Base-by-base conservation (phyloP, 2,113 vertebrate species). In the Orycteropus afer region DNA sequence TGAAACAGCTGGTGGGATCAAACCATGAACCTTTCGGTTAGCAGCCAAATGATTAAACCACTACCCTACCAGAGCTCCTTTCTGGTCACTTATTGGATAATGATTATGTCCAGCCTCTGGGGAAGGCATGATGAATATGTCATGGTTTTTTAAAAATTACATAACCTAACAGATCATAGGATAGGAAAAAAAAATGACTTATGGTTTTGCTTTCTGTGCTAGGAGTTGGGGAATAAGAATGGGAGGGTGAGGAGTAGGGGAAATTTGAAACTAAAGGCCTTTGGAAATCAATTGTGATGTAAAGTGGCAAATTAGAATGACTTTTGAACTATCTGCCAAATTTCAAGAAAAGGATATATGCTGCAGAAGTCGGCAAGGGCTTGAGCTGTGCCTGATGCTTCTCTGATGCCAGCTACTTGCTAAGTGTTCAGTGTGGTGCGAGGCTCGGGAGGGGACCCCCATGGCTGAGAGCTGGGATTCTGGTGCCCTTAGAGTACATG, bases 201-300 rank as follows among this genome's bases (percentile, higher is more conserved):
- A 18, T 3, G 42, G 51, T 49, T 88, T 76, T 73, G 23, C 51
- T 78, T 47, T 81, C 37, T 57, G 32, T 40, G 63, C 61, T 78
- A 53, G 20, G 61, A 89, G 37, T 0, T 37, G 88, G 71, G 53
- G 67, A 27, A 2, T 20, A 34, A 51, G 27, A 9, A 76, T 1
- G 13, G 17, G 4, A 79, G 13, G 15, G 11, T 15, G 25, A 82
- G 45, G 17, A 34, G 7, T 0, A 3, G 3, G 42, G 49, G 9
- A 27, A 17, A 20, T 65, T 83, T 87, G 23, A 53, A 76, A 49
- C 27, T n/a, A 57, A 22, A 12, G 13, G 65, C 47, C 87, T 92
- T 61, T 92, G 81, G 63, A 53, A 82, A 57, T 51, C 73, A 79
- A 90, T 57, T 49, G 53, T 3, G 89, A 49, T 8, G 25, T 73